phyloP scores from a whole-genome alignment of 2,888 invertebrate species.

The Dugesia japonica region DNA sequence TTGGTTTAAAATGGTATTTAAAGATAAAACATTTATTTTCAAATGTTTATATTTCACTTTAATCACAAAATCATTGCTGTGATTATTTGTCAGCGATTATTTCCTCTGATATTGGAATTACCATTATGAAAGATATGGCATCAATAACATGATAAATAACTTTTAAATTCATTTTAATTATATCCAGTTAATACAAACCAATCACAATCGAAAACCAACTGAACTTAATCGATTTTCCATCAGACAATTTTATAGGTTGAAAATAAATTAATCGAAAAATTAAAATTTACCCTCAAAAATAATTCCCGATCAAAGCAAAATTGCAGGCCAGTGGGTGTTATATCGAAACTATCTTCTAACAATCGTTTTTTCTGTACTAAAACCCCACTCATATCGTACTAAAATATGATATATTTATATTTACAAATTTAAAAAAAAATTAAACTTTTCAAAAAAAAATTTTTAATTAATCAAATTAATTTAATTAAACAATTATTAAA shows the following conservation, averaged over 20 bases:
- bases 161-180: too few species aligned
- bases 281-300: slow-evolving; percentile 27
- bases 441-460: neutral
- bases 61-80: too few species aligned
- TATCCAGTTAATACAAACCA: too few species aligned
- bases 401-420: neutral
- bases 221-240: too few species aligned
- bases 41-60: too few species aligned
- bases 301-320: slow-evolving; percentile 30
- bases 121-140: too few species aligned
- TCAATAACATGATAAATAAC: too few species aligned
- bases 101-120: too few species aligned
- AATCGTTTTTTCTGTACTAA: slow-evolving; percentile 9
- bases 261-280: neutral
- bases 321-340: slow-evolving; percentile 25
- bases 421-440: neutral
- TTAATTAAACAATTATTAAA: neutral
- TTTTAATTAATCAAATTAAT: neutral
- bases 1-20: too few species aligned
- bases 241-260: neutral
- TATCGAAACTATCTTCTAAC: slow-evolving; percentile 29
- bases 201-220: too few species aligned
- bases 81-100: too few species aligned
- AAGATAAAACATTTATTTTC: too few species aligned
- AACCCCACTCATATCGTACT: neutral